Conservation (phyloP, 2,888 invertebrate species). For the Amphipoea lucens region DNA sequence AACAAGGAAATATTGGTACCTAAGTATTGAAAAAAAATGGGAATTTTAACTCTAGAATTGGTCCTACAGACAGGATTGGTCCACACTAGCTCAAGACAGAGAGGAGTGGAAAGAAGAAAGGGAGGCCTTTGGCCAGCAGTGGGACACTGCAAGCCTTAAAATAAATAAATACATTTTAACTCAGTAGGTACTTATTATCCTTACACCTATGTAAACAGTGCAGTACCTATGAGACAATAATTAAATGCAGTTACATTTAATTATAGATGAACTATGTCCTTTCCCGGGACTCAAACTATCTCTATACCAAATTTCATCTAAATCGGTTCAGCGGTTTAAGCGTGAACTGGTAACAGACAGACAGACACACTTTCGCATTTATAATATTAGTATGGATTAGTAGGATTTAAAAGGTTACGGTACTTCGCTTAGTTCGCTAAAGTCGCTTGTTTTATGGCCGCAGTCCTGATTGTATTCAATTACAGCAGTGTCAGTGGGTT, state of each 20-base stretch:
- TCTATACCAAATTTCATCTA: no score
- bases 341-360: no score
- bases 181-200: neutral
- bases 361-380: no score
- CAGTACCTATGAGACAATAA: neutral
- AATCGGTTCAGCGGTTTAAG: no score
- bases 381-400: neutral
- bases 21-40: neutral
- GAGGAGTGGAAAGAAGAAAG: no score
- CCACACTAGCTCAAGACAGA: no score
- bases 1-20: neutral
- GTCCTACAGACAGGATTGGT: neutral
- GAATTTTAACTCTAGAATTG: neutral
- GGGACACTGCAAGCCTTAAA: no score
- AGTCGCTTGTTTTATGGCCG: conserved; percentile 4
- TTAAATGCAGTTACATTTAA: neutral
- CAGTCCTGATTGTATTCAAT: conserved; percentile 19
- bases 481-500: conserved; percentile 36
- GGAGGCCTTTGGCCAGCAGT: no score
- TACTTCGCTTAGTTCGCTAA: neutral
- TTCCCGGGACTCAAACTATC: no score
- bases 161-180: no score
- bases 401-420: neutral
- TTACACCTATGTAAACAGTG: neutral
- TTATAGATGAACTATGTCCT: no score